Evolutionary conservation across 2,113 vertebrate genomes (phyloP).

Genomic region (Ctenomys sociabilis): DNA sequence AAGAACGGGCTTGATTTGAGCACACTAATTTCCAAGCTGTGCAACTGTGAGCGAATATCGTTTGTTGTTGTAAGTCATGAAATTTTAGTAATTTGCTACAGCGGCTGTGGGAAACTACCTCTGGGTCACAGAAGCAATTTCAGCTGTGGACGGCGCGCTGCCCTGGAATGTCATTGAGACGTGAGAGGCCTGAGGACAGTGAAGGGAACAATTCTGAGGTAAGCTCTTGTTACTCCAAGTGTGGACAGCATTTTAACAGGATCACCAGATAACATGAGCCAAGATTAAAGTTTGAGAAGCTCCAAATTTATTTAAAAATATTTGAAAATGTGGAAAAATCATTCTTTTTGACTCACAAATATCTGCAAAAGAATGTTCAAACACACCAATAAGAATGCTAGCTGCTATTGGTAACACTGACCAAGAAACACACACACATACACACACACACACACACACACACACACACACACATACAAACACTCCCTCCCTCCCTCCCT

Average conservation of each 20-base stretch:
- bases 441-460: not conserved
- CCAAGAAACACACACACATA: not conserved
- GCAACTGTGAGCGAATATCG: not conserved
- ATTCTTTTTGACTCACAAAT: not conserved
- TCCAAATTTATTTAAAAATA: not conserved
- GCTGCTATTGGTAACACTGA: not conserved
- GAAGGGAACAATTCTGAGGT: not conserved
- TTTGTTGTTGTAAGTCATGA: not conserved
- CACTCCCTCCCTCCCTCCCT: too few species aligned
- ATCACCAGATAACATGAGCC: not conserved
- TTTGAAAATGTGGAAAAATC: conserved; percentile 15
- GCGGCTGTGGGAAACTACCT: not conserved
- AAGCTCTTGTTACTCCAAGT: not conserved
- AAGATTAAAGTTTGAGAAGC: not conserved
- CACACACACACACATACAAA: not conserved
- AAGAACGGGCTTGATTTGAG: not conserved
- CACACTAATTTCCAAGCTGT: not conserved
- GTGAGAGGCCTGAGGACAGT: not conserved
- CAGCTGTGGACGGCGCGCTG: not conserved
- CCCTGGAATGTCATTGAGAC: not conserved
- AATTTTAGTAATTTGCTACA: not conserved
- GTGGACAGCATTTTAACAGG: not conserved
- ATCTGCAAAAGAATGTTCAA: not conserved
- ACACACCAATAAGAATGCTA: not conserved
- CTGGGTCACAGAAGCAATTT: not conserved